phyloP scores from a whole-genome alignment of 2,888 invertebrate species.

The Drosophila affinis region DNA sequence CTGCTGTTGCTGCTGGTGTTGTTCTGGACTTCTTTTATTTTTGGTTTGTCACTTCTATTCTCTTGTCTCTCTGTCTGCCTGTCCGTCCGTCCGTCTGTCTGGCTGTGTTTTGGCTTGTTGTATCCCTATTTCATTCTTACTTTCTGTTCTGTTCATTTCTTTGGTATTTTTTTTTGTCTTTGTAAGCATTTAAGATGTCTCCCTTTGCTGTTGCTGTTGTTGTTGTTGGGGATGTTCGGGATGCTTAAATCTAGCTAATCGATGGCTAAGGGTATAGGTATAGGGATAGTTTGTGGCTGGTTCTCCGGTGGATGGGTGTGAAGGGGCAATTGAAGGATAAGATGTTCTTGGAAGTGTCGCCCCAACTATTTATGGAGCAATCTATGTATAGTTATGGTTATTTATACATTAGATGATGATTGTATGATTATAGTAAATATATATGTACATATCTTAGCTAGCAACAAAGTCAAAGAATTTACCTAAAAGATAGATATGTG shows the following conservation, averaged over 20 bases:
- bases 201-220: not conserved
- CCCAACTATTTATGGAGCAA: constrained; percentile 7
- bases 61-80: constrained; percentile 46
- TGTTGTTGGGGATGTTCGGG: constrained; percentile 3
- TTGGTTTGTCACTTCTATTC: constrained; percentile 57
- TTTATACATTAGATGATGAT: not conserved
- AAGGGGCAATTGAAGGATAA: constrained; percentile 2
- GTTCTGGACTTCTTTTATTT: constrained; percentile 51
- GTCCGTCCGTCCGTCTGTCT: constrained; percentile 28
- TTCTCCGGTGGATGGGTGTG: not conserved
- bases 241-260: constrained; percentile 32
- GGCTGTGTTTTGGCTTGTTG: constrained; percentile 33
- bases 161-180: constrained; percentile 2
- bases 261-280: constrained; percentile 7
- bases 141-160: constrained; percentile 6
- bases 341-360: constrained; percentile 9
- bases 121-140: constrained; percentile 27
- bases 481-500: no score
- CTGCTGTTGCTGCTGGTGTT: constrained; percentile 38
- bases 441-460: no score
- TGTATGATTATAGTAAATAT: not conserved
- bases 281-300: constrained; percentile 2
- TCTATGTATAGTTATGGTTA: constrained; percentile 11
- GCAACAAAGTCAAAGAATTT: no score
- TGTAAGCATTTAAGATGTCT: constrained; percentile 53